Base-by-base conservation (phyloP, 2,888 invertebrate genomes). In the Hydraecia micacea region DNA sequence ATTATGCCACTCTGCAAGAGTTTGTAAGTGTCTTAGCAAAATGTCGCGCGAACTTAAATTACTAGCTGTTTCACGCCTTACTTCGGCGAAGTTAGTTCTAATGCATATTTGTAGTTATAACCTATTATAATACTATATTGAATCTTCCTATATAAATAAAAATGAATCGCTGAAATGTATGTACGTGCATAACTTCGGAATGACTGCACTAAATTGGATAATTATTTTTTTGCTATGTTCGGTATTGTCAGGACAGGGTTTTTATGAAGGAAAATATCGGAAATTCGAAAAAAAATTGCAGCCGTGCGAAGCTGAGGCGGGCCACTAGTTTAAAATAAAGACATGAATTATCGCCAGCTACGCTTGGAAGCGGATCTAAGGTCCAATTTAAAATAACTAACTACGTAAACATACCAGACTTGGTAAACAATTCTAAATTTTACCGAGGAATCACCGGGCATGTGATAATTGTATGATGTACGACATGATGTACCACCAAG, bases 391-490 rank as follows among this genome's bases (percentile, higher is more conserved):
- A 62, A 78, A 73, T 76, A 60, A 74, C 79, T 79, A 69, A 69
- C 9, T 32, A 79, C 73, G 42, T 81, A 78, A 80, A 70, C 77
- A 76, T 81, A 87, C 81, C 74, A 79, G 49, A 71, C 67, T 81
- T 71, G 73, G 86, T 84, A 85, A 88, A 90, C 82, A 90, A 86
- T 80, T 80, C 66, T 75, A 81, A 87, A 73, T 74, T 86, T 87
- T 91, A 86, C 87, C 73, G 81, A 88, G 88, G 90, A 93, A 92
- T 91, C 90, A 86, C 88, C 90, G 78, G 85, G 90, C 90, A 91
- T 89, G 90, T 94, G 95, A 89, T 95, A 95, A 96, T 96, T 92
- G 89, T 93, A 93, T 95, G 93, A 55, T 52, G 78, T 75, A 90
- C 91, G 93, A 94, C 92, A 90, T 91, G 73, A 81, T 85, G 77